Evolutionary conservation across 2,888 invertebrate genomes (phyloP).

Genomic region (Pyrrhia umbra): DNA sequence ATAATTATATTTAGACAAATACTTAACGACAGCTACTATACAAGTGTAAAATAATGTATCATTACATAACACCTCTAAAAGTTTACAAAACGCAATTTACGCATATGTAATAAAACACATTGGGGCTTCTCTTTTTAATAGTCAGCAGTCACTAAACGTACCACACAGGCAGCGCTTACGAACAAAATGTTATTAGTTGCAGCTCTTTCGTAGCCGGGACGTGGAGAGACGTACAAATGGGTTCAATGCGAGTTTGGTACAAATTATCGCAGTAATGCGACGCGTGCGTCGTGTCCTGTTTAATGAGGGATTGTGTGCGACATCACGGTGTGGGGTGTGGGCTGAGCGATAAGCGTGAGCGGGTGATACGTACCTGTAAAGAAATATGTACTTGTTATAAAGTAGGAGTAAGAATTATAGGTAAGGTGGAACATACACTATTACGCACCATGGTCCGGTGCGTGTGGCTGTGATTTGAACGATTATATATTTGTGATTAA

Average conservation of each 20-base stretch:
- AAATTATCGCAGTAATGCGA: constrained; percentile 77
- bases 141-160: constrained; percentile 14
- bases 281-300: constrained; percentile 74
- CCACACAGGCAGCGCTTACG: constrained; percentile 26
- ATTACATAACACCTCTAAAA: constrained; percentile 2
- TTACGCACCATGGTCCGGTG: too few species aligned
- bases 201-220: constrained; percentile 38
- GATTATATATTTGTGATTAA: too few species aligned
- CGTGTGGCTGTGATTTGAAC: too few species aligned
- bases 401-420: too few species aligned
- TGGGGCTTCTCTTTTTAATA: constrained; percentile 5
- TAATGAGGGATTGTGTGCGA: constrained; percentile 88
- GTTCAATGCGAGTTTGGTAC: constrained; percentile 69
- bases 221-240: constrained; percentile 53
- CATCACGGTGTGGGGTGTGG: constrained; percentile 73
- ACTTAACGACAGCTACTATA: too few species aligned
- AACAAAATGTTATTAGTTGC: constrained; percentile 49
- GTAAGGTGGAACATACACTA: too few species aligned
- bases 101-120: neutral
- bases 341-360: constrained; percentile 50
- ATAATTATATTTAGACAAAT: too few species aligned
- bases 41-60: too few species aligned
- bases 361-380: constrained; percentile 1
- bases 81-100: constrained; percentile 8
- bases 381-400: too few species aligned